phyloP scores from a whole-genome alignment of 2,797 vertebrate genomes.

The Pachyuromys duprasi region DNA sequence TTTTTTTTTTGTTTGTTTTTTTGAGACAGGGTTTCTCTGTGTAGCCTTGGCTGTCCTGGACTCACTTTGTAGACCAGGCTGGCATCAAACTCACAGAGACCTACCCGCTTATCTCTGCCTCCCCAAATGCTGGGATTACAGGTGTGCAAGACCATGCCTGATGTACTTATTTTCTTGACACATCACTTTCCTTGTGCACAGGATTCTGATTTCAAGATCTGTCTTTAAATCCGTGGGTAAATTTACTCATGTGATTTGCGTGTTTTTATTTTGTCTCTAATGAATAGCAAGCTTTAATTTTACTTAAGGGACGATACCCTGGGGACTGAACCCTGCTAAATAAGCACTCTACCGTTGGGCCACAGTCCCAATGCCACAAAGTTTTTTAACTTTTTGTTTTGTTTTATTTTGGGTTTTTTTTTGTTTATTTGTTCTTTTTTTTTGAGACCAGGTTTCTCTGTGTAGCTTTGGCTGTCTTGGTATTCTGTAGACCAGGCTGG shows the following conservation, averaged over 20 bases:
- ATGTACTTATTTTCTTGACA: not conserved
- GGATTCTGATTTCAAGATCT: slow-evolving; percentile 27
- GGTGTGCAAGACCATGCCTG: not conserved
- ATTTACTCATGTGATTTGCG: slow-evolving; percentile 27
- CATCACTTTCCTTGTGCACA: not conserved
- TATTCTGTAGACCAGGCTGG: too few relatives aligned
- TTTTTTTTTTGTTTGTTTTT: not conserved
- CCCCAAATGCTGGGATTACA: not conserved
- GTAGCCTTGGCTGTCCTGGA: not conserved
- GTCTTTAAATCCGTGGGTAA: slow-evolving; percentile 43
- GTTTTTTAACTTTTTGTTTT: not conserved
- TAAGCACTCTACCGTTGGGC: not conserved
- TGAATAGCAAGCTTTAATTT: slow-evolving; percentile 4
- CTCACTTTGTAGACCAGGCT: not conserved
- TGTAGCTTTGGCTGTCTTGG: too few relatives aligned
- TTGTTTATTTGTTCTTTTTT: too few relatives aligned
- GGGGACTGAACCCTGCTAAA: not conserved
- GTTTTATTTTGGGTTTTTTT: not conserved
- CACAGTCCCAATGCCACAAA: not conserved
- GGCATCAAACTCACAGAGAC: not conserved
- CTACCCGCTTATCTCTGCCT: not conserved
- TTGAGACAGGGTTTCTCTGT: not conserved
- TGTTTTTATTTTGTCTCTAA: slow-evolving; percentile 56
- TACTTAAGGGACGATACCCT: not conserved
- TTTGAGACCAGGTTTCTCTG: too few relatives aligned